A percentile compares a stretch with the other conserved stretches of the same genome.
phyloP scores from a whole-genome alignment of 2,797 vertebrate species.

The Enteromius thamalakanensis region DNA sequence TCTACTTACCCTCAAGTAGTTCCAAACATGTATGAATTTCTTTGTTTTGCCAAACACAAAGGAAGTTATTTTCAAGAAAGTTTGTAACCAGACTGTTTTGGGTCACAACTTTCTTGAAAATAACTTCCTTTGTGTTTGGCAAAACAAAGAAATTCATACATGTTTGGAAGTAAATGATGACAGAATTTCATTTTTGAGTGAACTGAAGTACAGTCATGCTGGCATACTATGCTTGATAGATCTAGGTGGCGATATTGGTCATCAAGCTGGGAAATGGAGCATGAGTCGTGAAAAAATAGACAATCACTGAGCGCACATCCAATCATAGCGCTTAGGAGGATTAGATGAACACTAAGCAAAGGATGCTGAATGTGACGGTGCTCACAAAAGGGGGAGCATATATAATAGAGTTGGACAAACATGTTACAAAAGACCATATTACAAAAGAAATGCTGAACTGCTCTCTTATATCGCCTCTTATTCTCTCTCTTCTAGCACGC shows the following conservation, averaged over 20 bases:
- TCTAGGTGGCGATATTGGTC: constrained; percentile 27
- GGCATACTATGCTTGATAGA: background rate
- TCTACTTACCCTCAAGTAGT: too few relatives aligned
- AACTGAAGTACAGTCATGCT: constrained; percentile 2
- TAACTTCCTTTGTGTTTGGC: too few relatives aligned
- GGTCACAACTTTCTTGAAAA: too few relatives aligned
- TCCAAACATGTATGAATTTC: too few relatives aligned
- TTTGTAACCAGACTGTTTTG: too few relatives aligned
- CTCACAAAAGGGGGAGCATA: constrained; percentile 64
- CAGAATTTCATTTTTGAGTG: too few relatives aligned
- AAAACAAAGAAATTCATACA: too few relatives aligned
- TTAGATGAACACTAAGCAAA: constrained; percentile 66
- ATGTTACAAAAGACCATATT: constrained; percentile 61
- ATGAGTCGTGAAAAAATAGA: constrained; percentile 59
- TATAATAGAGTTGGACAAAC: constrained; percentile 66
- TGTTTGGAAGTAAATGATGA: too few relatives aligned
- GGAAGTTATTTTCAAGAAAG: too few relatives aligned
- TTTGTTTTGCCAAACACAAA: too few relatives aligned
- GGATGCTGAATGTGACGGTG: constrained; percentile 70
- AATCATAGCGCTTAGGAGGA: constrained; percentile 59
- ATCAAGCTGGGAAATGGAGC: constrained; percentile 33
- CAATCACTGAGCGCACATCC: constrained; percentile 52
- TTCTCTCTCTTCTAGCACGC: constrained; percentile 34
- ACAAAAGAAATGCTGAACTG: constrained; percentile 72
- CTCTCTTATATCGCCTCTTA: constrained; percentile 44